These are phyloP conservation scores for Gephyroberyx darwinii DNA, from an alignment of 2,797 vertebrate species.

Conservation along the genomic window DNA sequence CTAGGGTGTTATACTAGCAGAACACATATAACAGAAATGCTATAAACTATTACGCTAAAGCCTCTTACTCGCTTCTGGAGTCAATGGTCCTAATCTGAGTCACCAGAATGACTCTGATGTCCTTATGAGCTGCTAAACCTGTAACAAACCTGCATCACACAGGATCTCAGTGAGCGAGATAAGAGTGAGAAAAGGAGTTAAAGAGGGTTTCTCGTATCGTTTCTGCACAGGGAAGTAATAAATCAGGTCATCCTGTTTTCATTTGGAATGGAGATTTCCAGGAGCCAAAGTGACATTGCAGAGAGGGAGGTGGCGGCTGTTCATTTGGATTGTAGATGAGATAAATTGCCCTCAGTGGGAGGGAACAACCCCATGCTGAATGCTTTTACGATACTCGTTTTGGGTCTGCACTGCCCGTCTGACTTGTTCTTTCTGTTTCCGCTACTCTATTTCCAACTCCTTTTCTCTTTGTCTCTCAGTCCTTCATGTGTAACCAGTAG, in stretches of 20 bases:
- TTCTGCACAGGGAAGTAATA: conserved; percentile 6
- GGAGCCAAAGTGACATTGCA: conserved; percentile 10
- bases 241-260: conserved; percentile 1
- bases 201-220: not conserved
- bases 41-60: no score
- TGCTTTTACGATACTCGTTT: conserved; percentile 2
- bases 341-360: conserved; percentile 7
- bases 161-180: not conserved
- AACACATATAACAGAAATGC: no score
- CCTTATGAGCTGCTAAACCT: not conserved
- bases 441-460: not conserved
- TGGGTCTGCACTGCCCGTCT: conserved; percentile 16
- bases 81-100: not conserved
- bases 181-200: not conserved
- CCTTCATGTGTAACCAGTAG: conserved; percentile 6
- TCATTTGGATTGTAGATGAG: conserved; percentile 36
- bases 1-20: no score
- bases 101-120: not conserved
- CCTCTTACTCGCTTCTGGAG: not conserved
- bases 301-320: not conserved
- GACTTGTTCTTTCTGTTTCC: not conserved
- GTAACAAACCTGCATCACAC: not conserved
- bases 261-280: conserved; percentile 20
- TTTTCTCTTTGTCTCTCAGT: not conserved
- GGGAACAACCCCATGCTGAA: not conserved